Evolutionary conservation across 2,113 vertebrate genomes (phyloP).

Genomic region (Pluvialis apricaria): DNA sequence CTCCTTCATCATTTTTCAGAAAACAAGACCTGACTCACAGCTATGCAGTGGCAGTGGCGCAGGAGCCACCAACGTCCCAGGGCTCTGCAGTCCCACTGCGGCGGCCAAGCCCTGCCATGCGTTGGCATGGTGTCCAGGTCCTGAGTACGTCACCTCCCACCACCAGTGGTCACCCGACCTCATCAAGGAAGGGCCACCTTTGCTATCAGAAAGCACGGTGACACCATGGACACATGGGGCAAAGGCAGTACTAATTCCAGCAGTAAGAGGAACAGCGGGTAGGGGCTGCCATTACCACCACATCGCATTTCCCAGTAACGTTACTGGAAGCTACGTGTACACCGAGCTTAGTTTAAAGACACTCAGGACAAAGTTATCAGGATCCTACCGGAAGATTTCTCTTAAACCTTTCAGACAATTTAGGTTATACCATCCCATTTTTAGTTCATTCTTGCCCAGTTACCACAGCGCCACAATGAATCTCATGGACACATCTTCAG

Average conservation of each 20-base stretch:
- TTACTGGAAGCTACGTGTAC: background rate
- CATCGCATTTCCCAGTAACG: background rate
- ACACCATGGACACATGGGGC: rapidly evolving
- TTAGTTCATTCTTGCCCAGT: background rate
- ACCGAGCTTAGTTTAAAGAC: background rate
- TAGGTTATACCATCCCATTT: background rate
- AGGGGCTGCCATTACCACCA: rapidly evolving
- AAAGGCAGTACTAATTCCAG: background rate
- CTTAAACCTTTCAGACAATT: background rate
- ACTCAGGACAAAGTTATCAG: background rate
- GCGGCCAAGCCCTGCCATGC: rapidly evolving
- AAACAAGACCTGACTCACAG: background rate
- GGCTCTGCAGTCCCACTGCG: rapidly evolving
- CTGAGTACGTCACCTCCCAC: background rate
- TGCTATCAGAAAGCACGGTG: background rate
- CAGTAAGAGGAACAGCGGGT: background rate
- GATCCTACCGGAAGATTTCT: background rate
- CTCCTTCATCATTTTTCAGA: background rate
- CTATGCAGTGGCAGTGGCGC: rapidly evolving
- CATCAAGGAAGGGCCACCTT: background rate
- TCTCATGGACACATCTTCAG: background rate
- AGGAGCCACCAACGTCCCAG: background rate
- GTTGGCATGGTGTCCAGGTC: background rate
- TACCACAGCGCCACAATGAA: background rate
- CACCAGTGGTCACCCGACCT: rapidly evolving